Evolutionary conservation across 2,888 invertebrate genomes (phyloP).

Genomic region (Pharmacophagus antenor): DNA sequence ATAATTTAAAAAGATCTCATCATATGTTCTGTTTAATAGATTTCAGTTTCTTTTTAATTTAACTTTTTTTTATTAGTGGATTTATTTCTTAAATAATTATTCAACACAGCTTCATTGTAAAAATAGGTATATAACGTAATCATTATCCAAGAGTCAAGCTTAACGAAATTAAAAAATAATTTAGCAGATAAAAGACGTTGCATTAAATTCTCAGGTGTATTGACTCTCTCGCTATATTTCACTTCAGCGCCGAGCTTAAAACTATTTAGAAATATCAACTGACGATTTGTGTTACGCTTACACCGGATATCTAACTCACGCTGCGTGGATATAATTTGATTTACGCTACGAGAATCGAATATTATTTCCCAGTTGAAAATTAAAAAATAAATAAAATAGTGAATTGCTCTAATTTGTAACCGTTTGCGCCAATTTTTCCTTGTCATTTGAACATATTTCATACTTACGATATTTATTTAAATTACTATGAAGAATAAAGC

Average conservation of each 20-base stretch:
- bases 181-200: not conserved
- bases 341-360: constrained; percentile 1
- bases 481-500: too few species aligned
- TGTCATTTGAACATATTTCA: too few species aligned
- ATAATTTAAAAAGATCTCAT: too few species aligned
- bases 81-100: not conserved
- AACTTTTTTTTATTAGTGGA: too few species aligned
- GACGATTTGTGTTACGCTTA: not conserved
- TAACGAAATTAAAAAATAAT: not conserved
- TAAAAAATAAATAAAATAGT: too few species aligned
- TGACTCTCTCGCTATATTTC: not conserved
- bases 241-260: not conserved
- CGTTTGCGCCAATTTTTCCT: too few species aligned
- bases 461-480: too few species aligned
- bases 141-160: not conserved
- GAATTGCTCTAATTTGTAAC: too few species aligned
- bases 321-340: not conserved
- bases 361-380: not conserved
- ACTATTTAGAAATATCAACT: not conserved
- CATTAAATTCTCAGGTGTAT: constrained; percentile 2
- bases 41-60: too few species aligned
- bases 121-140: too few species aligned
- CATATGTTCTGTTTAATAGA: too few species aligned
- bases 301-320: not conserved
- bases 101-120: too few species aligned